A percentile compares a stretch with the other conserved stretches of the same genome.
These are phyloP conservation scores for Labeo rohita DNA, from an alignment of 2,113 vertebrate species.

Conservation along the genomic window DNA sequence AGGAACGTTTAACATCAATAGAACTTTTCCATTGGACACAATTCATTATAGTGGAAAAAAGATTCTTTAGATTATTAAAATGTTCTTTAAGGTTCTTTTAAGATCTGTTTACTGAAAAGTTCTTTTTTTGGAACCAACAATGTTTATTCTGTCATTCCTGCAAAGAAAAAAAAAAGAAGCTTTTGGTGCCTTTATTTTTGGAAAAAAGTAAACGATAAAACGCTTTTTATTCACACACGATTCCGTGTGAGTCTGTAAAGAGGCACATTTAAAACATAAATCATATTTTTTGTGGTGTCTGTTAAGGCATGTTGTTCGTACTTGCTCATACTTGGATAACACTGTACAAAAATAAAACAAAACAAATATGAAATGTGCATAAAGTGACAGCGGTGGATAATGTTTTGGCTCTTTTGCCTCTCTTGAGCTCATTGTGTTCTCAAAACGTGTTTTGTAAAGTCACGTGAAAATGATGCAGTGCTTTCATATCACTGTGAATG, in stretches of 20 bases:
- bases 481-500: neutral
- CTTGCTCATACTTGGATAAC: neutral
- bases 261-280: neutral
- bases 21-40: too few relatives aligned
- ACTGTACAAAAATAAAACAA: neutral
- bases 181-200: too few relatives aligned
- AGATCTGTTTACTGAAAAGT: neutral
- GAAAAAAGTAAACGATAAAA: neutral
- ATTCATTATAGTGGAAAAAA: neutral
- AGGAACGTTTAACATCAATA: neutral
- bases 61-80: neutral
- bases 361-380: neutral
- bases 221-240: neutral
- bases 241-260: neutral
- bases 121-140: neutral
- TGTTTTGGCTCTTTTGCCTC: neutral
- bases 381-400: neutral
- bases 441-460: neutral
- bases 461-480: neutral
- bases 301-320: neutral
- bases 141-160: neutral
- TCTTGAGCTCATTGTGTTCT: neutral
- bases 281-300: neutral
- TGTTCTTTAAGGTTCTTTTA: neutral
- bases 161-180: too few relatives aligned